Base-by-base conservation (phyloP, 2,113 vertebrate species). In the Butorides virescens region DNA sequence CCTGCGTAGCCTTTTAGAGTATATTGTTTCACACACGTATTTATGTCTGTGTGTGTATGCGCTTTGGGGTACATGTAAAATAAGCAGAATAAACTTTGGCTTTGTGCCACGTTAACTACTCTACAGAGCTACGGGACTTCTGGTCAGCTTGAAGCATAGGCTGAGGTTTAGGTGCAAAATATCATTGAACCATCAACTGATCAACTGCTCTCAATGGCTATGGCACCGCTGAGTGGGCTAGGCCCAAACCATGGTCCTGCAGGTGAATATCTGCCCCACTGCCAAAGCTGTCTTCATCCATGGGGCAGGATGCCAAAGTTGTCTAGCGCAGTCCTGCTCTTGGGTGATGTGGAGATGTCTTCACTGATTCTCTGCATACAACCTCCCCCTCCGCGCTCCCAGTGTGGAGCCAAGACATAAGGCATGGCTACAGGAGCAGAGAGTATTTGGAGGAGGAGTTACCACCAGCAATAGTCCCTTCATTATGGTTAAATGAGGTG, bases 41-140 rank as follows among this genome's bases (percentile, higher is more conserved):
- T 90, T 74, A 50, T 75, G 81, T 77, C 71, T 89, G 55, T 81
- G 59, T 63, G 73, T 68, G 23, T 37, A 9, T 12, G 30, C 61
- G 84, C 95, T 96, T 78, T 2, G 0, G 91, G 49, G 44, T 49
- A 20, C 46, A 36, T 19, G 58, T 82, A 88, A 95, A 95, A 87
- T 78, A 81, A 81, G 73, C 30, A 26, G 65, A 59, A 82, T 70
- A 71, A 84, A 36, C 74, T 72, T 88, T 96, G 94, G 87, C 53
- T 73, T 13, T 46, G 27, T 9, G 58, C 77, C 71, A 36, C 4
- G 27, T 9, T 87, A 34, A 56, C 39, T 32, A 7, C 70, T 58
- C 46, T 17, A 5, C 47, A 6, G 7, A 49, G 70, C 84, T 63
- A 61, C 0, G 0, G 61, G 56, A 52, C 23, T 56, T 49, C 52